These are phyloP conservation scores for Tretioscincus oriximinensis DNA, from an alignment of 2,113 vertebrate genomes.

Conservation along the genomic window DNA sequence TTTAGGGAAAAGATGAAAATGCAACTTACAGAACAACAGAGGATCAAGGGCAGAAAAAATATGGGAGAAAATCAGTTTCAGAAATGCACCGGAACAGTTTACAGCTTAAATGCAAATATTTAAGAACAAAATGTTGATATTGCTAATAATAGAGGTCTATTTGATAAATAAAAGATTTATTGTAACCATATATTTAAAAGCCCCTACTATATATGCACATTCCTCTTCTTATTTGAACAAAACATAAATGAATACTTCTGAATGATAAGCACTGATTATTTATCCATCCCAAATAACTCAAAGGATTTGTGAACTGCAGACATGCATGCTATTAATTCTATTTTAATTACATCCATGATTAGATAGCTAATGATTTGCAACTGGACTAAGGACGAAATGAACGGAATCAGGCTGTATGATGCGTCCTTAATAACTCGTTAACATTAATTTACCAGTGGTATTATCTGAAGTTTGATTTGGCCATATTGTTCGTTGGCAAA, in stretches of 20 bases:
- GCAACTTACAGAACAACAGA: slow-evolving; percentile 2
- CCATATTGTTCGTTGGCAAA: slow-evolving; percentile 33
- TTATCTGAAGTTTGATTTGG: slow-evolving; percentile 38
- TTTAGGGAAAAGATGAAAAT: neutral
- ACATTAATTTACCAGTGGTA: slow-evolving; percentile 55
- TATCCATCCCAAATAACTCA: neutral
- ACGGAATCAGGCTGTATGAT: slow-evolving; percentile 35
- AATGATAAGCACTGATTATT: slow-evolving; percentile 27
- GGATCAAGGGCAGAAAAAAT: neutral
- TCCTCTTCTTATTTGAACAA: neutral
- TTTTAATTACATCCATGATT: slow-evolving; percentile 65
- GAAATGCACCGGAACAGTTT: neutral
- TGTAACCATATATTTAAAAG: no score
- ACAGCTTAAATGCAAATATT: neutral
- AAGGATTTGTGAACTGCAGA: slow-evolving; percentile 55
- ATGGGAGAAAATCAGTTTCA: neutral
- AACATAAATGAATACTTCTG: neutral
- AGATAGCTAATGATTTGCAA: slow-evolving; percentile 60
- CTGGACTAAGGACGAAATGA: slow-evolving; percentile 36
- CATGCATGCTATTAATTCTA: slow-evolving; percentile 53
- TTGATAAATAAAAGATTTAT: no score
- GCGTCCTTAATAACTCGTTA: slow-evolving; percentile 52
- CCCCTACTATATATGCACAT: neutral
- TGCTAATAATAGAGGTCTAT: no score
- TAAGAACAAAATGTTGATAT: neutral